Base-by-base conservation (phyloP, 1,140 invertebrate species). In the Drosophila arawakana region DNA sequence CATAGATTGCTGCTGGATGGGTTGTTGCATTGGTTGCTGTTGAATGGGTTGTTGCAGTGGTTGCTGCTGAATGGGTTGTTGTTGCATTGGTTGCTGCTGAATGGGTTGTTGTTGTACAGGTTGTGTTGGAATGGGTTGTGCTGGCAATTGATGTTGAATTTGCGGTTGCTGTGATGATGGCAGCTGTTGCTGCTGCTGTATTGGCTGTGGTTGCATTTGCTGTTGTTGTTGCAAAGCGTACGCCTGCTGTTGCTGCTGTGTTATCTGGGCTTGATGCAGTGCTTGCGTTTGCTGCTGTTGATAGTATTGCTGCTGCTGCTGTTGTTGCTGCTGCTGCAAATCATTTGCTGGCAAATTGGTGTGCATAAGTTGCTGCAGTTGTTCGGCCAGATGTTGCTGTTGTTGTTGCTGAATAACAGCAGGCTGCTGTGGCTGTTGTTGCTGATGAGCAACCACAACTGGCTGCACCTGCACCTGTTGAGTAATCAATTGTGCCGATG, bases 351-450 rank as follows among this genome's bases (percentile, higher is more conserved):
- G 90, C 30, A 76, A 73, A 76, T 79, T 88, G 1, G 63, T 72
- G 13, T 92, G 89, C 62, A 82, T 77, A 9, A 83, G 62, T 46
- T 92, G 91, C 47, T 90, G 85, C 30, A 86, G 30, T 57, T 92
- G 89, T n/a, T 73, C 70, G 10, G 75, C 61, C 46, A 92, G 73
- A 68, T 89, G 81, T n/a, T 81, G 85, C 25, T 89, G 93, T 61
- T 94, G 93, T 13, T 54, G 63, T 21, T 73, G 57, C 46, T 91
- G 92, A 91, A 93, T 93, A 18, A 74, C 76, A 13, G 93, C 75
- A 5, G 25, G 25, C 25, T 30, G 73, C 25, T 71, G 67, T 13
- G 59, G 52, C 35, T 70, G 66, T 10, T 57, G 67, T 7, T 57
- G 62, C 41, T 34, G 34, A 37, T 71, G 37, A 7, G 46, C 15